Evolutionary conservation across 2,113 vertebrate species (phyloP), one percentile per base, ranked within the genome.

Genomic region (Natator depressus): DNA sequence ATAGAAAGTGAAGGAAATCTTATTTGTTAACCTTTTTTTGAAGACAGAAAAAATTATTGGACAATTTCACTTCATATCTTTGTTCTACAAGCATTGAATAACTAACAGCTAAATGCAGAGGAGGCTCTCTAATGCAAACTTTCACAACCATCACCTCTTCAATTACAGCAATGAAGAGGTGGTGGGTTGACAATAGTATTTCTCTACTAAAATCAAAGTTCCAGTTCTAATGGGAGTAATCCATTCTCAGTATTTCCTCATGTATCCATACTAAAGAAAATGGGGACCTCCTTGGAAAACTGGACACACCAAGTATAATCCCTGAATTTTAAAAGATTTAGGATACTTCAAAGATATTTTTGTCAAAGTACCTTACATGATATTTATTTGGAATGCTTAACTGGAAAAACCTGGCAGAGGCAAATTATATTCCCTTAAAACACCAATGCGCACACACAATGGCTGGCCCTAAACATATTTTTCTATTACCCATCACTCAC

Each of bases 381-480:
- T 85, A n/a, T 19, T 42, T 86, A 94, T 54, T 14, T 42, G 16
- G 22, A 97, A 91, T 47, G 88, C 14, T 83, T 55, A 81, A 88
- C 76, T 5, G 80, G 20, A 93, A 25, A 27, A 80, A 80, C 6
- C 47, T 5, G 42, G 42, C 6, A 78, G 75, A 27, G 42, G 46
- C 24, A 78, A 35, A 72, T 5, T 2, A 31, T 62, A 38, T 4
- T 88, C 72, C 22, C 46, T 88, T 87, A 88, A 84, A 93, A 84
- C 3, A 10, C 11, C 89, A 80, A 29, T 22, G 69, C 4, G 69
- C 4, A 81, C 12, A 57, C 0, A 49, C 9, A 87, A 25, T 89
- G 51, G 3, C 82, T 86, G 25, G 5, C 82, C 84, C 8, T 46
- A 93, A 93, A 89, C 2, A 7, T 19, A 16, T 22, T 69, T 27